phyloP scores from a whole-genome alignment of 2,888 invertebrate genomes.

The Stegophylla sp. region DNA sequence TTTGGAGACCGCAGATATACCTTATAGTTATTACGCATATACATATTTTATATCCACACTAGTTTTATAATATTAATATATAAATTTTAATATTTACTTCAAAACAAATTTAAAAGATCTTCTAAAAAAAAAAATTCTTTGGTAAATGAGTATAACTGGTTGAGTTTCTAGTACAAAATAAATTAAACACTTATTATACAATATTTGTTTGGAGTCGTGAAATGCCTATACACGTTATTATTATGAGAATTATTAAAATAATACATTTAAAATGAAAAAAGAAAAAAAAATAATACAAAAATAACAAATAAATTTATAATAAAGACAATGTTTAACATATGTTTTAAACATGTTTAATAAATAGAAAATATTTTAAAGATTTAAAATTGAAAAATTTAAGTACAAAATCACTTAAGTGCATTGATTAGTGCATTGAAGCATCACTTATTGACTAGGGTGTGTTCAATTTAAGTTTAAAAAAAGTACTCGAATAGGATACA shows the following conservation, averaged over 20 bases:
- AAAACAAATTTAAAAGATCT: conserved; percentile 44
- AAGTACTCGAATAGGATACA: conserved; percentile 53
- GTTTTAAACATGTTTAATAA: conserved; percentile 36
- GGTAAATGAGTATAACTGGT: conserved; percentile 55
- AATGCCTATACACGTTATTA: conserved; percentile 33
- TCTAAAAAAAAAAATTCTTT: conserved; percentile 36
- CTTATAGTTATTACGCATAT: conserved; percentile 28
- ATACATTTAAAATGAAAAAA: conserved; percentile 40
- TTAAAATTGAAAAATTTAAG: conserved; percentile 50
- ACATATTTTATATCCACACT: conserved; percentile 46
- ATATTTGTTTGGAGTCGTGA: conserved; percentile 40
- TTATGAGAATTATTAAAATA: conserved; percentile 43
- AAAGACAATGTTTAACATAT: conserved; percentile 37
- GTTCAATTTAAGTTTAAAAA: conserved; percentile 56
- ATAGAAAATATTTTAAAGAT: conserved; percentile 44
- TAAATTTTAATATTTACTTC: conserved; percentile 11
- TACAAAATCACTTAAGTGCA: conserved; percentile 58
- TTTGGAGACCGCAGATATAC: conserved; percentile 16
- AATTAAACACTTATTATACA: conserved; percentile 45
- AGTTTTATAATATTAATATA: conserved; percentile 20
- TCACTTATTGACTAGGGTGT: conserved; percentile 59
- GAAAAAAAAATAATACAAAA: conserved; percentile 53
- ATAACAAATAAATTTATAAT: conserved; percentile 53
- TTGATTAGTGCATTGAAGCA: conserved; percentile 56
- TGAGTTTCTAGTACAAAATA: conserved; percentile 38